Evolutionary conservation across 2,888 invertebrate genomes (phyloP), one percentile per base, ranked within the genome.

Genomic region (Lasioglossum pauxillum): DNA sequence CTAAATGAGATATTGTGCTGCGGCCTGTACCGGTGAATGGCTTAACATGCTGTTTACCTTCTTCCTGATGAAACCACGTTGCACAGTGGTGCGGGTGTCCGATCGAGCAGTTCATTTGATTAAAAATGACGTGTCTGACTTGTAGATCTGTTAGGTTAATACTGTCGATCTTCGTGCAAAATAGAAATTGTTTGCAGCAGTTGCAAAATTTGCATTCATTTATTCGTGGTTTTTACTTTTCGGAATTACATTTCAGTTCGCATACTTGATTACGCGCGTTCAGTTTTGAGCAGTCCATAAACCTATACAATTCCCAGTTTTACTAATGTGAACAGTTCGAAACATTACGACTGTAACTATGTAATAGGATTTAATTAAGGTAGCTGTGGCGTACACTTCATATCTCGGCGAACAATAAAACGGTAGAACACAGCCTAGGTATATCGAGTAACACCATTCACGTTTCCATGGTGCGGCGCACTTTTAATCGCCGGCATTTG

Each of bases 401-500:
- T 41, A 53, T 23, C 53, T 23, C 44, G 64, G 49, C 19, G 69
- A 53, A 76, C 49, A 64, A 76, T 87, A 86, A 86, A 87, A 80
- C 76, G 64, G 12, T 46, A 31, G 60, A 44, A 80, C 35, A 19
- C 31, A 78, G 82, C 44, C 10, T 0, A 38, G 53, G 64, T 73
- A 46, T 90, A 88, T 90, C 85, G 85, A 79, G 71, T 84, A 82
- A 87, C 80, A 73, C 75, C 85, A 83, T 90, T 90, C 87, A 80
- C 88, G 84, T 89, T 90, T 90, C 91, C 88, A 88, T 88, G 83
- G 88, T 86, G 76, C 75, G 90, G 86, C 82, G 88, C 44, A 83
- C 82, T 89, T 89, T 91, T 91, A 91, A 92, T 93, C 90, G 90
- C 73, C 69, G 82, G 79, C 92, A 89, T 93, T 92, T 89, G 91